Evolutionary conservation across 2,113 vertebrate species (phyloP).

Genomic region (Conger conger): DNA sequence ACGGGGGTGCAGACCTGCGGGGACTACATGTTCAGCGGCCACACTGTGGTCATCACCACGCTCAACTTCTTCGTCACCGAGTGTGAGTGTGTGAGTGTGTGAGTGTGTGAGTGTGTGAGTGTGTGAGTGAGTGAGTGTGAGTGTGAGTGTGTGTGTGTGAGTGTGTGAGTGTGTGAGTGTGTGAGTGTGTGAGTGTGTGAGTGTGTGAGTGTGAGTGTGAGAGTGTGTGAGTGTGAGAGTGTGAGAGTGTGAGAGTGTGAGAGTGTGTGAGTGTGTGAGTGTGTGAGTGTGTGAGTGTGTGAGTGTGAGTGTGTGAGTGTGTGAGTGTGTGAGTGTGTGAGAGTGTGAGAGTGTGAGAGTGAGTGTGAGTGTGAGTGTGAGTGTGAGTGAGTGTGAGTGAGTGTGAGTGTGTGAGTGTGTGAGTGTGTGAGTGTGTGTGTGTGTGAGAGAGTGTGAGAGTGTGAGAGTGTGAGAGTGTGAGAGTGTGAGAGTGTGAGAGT

Average conservation of each 20-base stretch:
- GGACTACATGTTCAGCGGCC: slow-evolving; percentile 99
- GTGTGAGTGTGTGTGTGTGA: neutral
- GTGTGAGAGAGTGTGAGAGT: too few species aligned
- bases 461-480: too few species aligned
- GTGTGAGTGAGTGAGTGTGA: neutral
- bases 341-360: too few species aligned
- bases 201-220: too few species aligned
- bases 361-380: too few species aligned
- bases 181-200: too few species aligned
- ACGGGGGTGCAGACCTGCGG: slow-evolving; percentile 97
- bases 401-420: neutral
- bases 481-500: too few species aligned
- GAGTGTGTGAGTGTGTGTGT: neutral
- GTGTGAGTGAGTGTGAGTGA: too few species aligned
- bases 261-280: slow-evolving; percentile 67
- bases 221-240: neutral
- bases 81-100: slow-evolving; percentile 85
- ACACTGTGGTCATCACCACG: slow-evolving; percentile 96
- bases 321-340: neutral
- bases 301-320: neutral
- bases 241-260: neutral
- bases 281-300: slow-evolving; percentile 52
- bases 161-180: neutral
- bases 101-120: slow-evolving; percentile 60
- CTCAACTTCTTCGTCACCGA: slow-evolving; percentile 99